These are phyloP conservation scores for Prionace glauca DNA, from an alignment of 2,797 vertebrate species.

Conservation along the genomic window DNA sequence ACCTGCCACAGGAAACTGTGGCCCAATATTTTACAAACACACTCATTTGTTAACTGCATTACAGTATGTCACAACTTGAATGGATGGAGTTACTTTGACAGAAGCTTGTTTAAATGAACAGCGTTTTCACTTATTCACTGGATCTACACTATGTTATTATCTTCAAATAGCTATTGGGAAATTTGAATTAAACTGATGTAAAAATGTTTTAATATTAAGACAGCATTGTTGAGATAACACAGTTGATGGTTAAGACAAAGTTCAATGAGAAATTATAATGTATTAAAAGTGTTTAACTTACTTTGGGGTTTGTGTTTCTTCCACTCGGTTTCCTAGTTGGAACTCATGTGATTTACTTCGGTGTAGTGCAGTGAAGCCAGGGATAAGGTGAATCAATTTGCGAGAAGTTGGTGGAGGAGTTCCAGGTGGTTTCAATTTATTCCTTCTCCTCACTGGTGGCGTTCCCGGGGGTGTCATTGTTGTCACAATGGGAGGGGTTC, in stretches of 20 bases:
- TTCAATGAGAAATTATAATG: neutral
- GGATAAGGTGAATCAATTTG: conserved; percentile 90
- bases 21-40: neutral
- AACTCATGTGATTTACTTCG: conserved; percentile 98
- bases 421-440: conserved; percentile 86
- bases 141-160: neutral
- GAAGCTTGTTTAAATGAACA: neutral
- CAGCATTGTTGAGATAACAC: neutral
- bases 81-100: neutral
- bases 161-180: neutral
- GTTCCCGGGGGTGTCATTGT: conserved; percentile 80
- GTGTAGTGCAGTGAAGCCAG: conserved; percentile 86
- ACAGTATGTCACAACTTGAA: neutral
- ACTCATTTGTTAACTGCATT: neutral
- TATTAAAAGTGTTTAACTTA: conserved; percentile 57
- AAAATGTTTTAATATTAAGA: neutral
- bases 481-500: conserved; percentile 84
- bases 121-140: neutral
- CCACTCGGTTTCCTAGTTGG: conserved; percentile 87
- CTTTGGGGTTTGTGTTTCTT: conserved; percentile 86
- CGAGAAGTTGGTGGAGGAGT: conserved; percentile 85
- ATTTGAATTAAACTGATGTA: neutral
- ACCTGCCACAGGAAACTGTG: too few species aligned
- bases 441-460: conserved; percentile 75
- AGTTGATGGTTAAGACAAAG: neutral